These are phyloP conservation scores for Pterois miles DNA, from an alignment of 2,797 vertebrate species.

Conservation along the genomic window DNA sequence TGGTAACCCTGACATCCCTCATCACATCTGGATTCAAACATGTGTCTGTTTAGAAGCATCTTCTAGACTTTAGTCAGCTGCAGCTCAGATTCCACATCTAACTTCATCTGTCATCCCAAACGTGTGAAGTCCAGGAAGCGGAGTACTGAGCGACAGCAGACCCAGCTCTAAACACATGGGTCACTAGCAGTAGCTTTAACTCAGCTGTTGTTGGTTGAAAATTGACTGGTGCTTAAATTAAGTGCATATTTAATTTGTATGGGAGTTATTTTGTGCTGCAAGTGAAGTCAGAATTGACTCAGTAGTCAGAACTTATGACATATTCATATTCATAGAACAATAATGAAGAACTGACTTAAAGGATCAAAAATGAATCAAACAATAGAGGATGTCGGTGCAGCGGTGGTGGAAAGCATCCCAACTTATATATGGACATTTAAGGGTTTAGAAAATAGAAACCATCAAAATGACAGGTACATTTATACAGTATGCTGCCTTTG, in stretches of 20 bases:
- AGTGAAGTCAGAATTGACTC: no score
- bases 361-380: no score
- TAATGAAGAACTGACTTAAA: no score
- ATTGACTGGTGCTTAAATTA: no score
- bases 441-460: not conserved
- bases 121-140: no score
- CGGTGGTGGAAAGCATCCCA: not conserved
- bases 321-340: not conserved
- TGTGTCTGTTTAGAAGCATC: no score
- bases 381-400: no score
- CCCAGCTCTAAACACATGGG: not conserved
- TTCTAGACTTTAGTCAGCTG: not conserved
- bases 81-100: not conserved
- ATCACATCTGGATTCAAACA: not conserved
- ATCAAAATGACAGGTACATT: not conserved
- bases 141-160: not conserved
- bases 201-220: not conserved
- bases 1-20: not conserved
- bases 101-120: not conserved
- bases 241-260: no score
- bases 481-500: not conserved
- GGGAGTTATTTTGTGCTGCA: no score
- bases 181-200: not conserved
- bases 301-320: not conserved
- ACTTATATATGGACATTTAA: not conserved